Evolutionary conservation across 2,797 vertebrate genomes (phyloP).

Genomic region (Enteromius afrohamiltoni): DNA sequence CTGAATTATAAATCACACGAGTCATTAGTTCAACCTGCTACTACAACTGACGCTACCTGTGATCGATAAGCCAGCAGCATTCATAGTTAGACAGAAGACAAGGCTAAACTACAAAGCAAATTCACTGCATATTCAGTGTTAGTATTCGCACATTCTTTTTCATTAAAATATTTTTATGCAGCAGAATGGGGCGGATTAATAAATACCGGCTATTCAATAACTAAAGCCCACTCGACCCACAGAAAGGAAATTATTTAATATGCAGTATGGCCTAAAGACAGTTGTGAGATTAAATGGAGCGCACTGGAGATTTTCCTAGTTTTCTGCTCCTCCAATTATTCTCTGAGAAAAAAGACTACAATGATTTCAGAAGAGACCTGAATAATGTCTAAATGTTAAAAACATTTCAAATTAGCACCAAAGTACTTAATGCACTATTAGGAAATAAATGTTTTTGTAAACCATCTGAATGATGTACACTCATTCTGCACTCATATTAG

Average conservation of each 20-base stretch:
- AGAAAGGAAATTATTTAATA: neutral
- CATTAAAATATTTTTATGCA: constrained; percentile 26
- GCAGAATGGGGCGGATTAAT: constrained; percentile 10
- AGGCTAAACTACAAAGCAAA: neutral
- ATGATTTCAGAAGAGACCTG: neutral
- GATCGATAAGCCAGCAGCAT: constrained; percentile 28
- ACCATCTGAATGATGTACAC: neutral
- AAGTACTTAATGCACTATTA: neutral
- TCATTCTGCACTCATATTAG: neutral
- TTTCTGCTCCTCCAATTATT: neutral
- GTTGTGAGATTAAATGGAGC: neutral
- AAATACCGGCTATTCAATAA: constrained; percentile 32
- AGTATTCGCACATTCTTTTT: neutral
- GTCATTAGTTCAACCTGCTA: constrained; percentile 52
- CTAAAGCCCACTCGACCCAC: neutral
- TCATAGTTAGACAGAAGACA: constrained; percentile 28
- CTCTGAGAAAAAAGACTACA: neutral
- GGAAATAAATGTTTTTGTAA: neutral
- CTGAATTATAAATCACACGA: constrained; percentile 55
- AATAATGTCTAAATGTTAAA: neutral
- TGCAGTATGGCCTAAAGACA: constrained; percentile 8
- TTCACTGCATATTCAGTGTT: constrained; percentile 18
- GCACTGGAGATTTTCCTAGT: neutral
- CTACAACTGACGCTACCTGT: constrained; percentile 5
- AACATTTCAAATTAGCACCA: neutral